Evolutionary conservation across 1,140 invertebrate genomes (phyloP), one percentile per base, ranked within the genome.

Genomic region (Idris sp.): DNA sequence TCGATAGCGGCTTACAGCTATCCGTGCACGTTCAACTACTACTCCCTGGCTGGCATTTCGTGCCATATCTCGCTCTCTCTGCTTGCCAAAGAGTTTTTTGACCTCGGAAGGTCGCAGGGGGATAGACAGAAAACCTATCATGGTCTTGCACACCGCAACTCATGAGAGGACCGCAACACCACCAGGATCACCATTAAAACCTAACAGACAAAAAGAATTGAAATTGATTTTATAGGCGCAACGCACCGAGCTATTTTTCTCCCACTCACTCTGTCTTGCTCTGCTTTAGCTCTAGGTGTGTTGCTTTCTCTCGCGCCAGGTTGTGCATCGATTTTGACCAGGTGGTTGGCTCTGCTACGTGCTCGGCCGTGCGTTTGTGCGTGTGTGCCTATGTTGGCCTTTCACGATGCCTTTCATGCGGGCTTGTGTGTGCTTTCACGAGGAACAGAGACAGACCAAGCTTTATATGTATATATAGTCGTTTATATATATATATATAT

Each of bases 1-100:
- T 87, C 84, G 81, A 86, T 87, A 86, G 82, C 84, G 77, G 83
- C 84, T 86, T 85, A 83, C 83, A 83, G 78, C 35, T 56, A 68
- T 83, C 84, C 79, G 75, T 82, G 79, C 82, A 81, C 81, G 79
- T 83, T 83, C 79, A n/a, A 44, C 81, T 76, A 49, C 67, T 67
- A 72, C 77, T 74, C 78, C 77, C 74, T 79, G 69, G 65, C 74
- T 79, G 69, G 65, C 74, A 79, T 81, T 82, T 83, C 69, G 78
- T 80, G 69, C 71, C 64, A 64, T 74, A 74, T 62, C 58, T 77
- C 76, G 44, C 58, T 74, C 40, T 38, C n/a, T n/a, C n/a, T n/a
- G n/a, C n/a, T n/a, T n/a, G n/a, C n/a, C n/a, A n/a, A n/a, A 71
- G 44, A 65, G 74, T 71, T 76, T 78, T 76, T 78, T 75, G 73